Conservation (phyloP, 2,113 vertebrate species). For the Tyto alba region DNA sequence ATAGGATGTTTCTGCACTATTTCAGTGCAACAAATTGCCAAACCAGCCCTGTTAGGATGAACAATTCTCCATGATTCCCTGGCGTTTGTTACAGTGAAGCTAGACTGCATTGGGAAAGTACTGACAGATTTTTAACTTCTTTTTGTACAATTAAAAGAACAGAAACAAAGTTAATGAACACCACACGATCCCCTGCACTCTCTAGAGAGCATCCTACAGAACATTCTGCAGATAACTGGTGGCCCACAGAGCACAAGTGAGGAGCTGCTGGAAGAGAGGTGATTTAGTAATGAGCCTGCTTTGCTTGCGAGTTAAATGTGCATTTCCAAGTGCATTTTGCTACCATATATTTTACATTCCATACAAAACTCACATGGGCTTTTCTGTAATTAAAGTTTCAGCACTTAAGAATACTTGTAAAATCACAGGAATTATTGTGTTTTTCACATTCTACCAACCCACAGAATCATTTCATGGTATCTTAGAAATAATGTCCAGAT, state of each 20-base stretch:
- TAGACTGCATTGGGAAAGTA: background rate
- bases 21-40: background rate
- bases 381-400: background rate
- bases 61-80: background rate
- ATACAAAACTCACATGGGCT: background rate
- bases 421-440: background rate
- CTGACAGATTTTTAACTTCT: constrained; percentile 7
- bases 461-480: background rate
- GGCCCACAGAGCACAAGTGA: background rate
- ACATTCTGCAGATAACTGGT: background rate
- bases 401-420: background rate
- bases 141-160: background rate
- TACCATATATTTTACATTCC: background rate
- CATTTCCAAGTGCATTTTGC: background rate
- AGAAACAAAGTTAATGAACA: background rate
- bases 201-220: background rate
- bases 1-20: background rate
- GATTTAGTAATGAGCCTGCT: background rate
- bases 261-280: background rate
- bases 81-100: background rate
- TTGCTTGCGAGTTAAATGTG: background rate
- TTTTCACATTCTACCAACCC: background rate
- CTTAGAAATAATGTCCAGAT: background rate
- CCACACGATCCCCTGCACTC: background rate
- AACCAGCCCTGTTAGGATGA: background rate